Evolutionary conservation across 2,888 invertebrate genomes (phyloP), one percentile per base, ranked within the genome.

Genomic region (Neoaliturus tenellus): DNA sequence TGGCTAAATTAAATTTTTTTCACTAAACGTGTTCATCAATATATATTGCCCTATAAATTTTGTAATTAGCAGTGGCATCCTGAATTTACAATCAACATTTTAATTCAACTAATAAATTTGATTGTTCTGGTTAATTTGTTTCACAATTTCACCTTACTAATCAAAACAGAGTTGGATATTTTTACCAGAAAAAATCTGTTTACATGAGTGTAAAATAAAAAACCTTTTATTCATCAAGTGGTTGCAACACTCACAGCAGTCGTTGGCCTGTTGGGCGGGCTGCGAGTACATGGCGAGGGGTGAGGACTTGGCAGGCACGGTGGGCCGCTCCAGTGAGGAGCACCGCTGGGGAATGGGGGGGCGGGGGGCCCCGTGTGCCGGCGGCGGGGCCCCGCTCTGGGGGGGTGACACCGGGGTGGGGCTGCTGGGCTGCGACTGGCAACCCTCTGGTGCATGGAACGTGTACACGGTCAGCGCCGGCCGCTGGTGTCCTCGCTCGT

Each of bases 401-500:
- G 80, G 82, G 23, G 86, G 83, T 3, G 84, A 81, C n/a, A 85
- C 82, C 28, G 86, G 84, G n/a, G 78, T 78, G 39, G 92, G 91
- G 84, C 92, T 92, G 75, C 90, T 90, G 23, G 91, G 91, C 88
- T 92, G 91, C 81, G 91, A 91, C 84, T 91, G 91, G 85, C 89
- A 89, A 20, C 85, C 86, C 85, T 94, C 94, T 20, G 95, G 95
- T 86, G 95, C 95, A 92, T 96, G 95, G 92, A 96, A 96, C 88
- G 98, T 97, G 90, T 97, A 97, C 41, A 95, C 96, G 86, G 96
- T 96, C 41, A 98, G 92, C 0, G 97, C 95, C 20, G 98, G 95
- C 85, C 98, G 93, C 86, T 95, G 94, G 91, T 96, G 96, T 0
- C 94, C 95, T 88, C 96, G 95, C 90, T 97, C 97, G 89, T 98